A percentile compares a stretch with the other conserved stretches of the same genome.
Conservation (phyloP, 2,113 vertebrate species). For the Lanius ludovicianus region DNA sequence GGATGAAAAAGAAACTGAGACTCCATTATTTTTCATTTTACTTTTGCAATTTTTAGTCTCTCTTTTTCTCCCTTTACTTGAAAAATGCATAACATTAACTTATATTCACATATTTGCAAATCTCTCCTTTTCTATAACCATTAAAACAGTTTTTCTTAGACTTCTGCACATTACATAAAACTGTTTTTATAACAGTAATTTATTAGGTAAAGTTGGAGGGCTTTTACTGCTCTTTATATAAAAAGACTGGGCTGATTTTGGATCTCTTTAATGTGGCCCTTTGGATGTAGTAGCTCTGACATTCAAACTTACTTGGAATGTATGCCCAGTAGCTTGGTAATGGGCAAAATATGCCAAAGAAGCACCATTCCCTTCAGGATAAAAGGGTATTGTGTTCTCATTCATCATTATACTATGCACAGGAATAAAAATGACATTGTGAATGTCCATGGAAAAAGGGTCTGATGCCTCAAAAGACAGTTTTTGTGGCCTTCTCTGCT, state of each 20-base stretch:
- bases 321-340: background rate
- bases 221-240: slow-evolving; percentile 46
- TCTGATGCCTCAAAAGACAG: background rate
- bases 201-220: slow-evolving; percentile 48
- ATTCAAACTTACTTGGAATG: slow-evolving; percentile 19
- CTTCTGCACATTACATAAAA: slow-evolving; percentile 46
- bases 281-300: slow-evolving; percentile 45
- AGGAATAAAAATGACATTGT: background rate
- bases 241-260: slow-evolving; percentile 47
- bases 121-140: slow-evolving; percentile 55
- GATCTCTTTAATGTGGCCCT: slow-evolving; percentile 40
- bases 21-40: slow-evolving; percentile 12
- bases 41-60: background rate
- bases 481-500: background rate
- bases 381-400: background rate
- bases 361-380: slow-evolving; percentile 2
- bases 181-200: slow-evolving; percentile 55
- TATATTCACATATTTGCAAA: slow-evolving; percentile 48
- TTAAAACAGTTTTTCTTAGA: slow-evolving; percentile 57
- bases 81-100: background rate
- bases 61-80: background rate
- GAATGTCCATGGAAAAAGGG: background rate
- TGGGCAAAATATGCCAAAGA: slow-evolving; percentile 15
- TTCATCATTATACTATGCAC: background rate
- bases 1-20: slow-evolving; percentile 5